A percentile compares a stretch with the other conserved stretches of the same genome.
Evolutionary conservation across 2,797 vertebrate species (phyloP).

Genomic region (Acipenser oxyrinchus): DNA sequence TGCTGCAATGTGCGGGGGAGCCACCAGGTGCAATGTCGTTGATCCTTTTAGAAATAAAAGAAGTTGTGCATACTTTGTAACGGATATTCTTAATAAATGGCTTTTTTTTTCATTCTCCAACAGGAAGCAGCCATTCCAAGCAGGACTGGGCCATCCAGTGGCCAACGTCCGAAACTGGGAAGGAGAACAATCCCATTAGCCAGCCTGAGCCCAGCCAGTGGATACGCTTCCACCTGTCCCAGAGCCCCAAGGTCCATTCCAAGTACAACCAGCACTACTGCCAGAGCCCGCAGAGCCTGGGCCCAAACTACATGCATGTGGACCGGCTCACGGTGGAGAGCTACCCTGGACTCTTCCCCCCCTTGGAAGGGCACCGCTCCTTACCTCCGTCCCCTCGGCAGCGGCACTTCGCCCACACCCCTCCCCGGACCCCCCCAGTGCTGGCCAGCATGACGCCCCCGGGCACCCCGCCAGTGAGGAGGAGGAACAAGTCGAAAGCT

Average conservation of each 20-base stretch:
- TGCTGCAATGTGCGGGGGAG: too few species aligned
- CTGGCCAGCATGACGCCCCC: slow-evolving; percentile 80
- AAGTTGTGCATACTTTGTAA: too few species aligned
- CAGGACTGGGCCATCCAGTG: slow-evolving; percentile 97
- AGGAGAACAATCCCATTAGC: slow-evolving; percentile 81
- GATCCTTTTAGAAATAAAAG: too few species aligned
- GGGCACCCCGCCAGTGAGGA: slow-evolving; percentile 75
- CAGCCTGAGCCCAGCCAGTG: slow-evolving; percentile 70
- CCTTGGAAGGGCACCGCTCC: slow-evolving; percentile 67
- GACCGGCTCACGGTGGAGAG: slow-evolving; percentile 78
- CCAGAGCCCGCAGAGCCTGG: slow-evolving; percentile 61
- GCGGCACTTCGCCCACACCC: slow-evolving; percentile 78
- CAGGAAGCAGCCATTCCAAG: slow-evolving; percentile 80
- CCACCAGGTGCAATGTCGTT: too few species aligned
- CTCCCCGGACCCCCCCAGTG: slow-evolving; percentile 83
- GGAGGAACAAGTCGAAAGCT: slow-evolving; percentile 85
- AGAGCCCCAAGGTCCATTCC: slow-evolving; percentile 79
- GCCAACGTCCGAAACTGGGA: slow-evolving; percentile 81
- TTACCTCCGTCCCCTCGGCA: slow-evolving; percentile 65
- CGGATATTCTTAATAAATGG: background rate
- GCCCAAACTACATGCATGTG: slow-evolving; percentile 58
- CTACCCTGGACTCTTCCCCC: slow-evolving; percentile 47
- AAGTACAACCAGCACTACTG: slow-evolving; percentile 81
- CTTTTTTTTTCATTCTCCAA: slow-evolving; percentile 1
- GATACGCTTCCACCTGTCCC: slow-evolving; percentile 78